Percentiles rank a stretch among this genome's conserved stretches.
Evolutionary conservation across 2,797 vertebrate species (phyloP).

Genomic region (Malurus splendens): DNA sequence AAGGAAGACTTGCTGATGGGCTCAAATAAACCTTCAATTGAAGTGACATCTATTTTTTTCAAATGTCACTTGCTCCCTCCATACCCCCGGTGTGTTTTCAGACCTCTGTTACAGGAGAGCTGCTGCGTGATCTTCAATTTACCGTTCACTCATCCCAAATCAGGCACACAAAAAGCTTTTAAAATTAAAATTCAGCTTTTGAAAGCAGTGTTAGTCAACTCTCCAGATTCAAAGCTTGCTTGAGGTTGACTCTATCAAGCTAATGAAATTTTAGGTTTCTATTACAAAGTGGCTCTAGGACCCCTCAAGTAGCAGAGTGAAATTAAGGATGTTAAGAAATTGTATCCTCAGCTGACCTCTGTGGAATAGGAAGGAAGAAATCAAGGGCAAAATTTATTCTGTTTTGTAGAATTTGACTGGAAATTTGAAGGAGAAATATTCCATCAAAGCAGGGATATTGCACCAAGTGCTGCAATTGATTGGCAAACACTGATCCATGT

Average conservation of each 20-base stretch:
- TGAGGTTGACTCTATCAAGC: neutral
- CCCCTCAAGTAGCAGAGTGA: neutral
- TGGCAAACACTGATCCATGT: neutral
- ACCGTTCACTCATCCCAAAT: neutral
- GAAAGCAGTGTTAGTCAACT: neutral
- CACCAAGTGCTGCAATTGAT: neutral
- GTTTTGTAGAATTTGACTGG: neutral
- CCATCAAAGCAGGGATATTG: neutral
- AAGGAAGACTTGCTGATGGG: constrained; percentile 51
- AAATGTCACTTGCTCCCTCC: constrained; percentile 22
- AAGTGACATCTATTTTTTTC: constrained; percentile 55
- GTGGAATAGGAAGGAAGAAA: neutral
- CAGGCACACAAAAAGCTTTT: neutral
- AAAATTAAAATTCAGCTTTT: constrained; percentile 22
- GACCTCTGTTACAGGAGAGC: neutral
- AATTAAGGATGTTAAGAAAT: constrained; percentile 2
- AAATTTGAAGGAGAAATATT: neutral
- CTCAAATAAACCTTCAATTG: constrained; percentile 48
- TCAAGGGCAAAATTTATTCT: neutral
- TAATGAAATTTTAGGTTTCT: neutral
- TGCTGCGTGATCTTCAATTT: neutral
- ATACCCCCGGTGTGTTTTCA: neutral
- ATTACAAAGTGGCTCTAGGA: neutral
- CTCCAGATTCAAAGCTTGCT: neutral
- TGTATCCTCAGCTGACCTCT: neutral